phyloP scores from a whole-genome alignment of 2,888 invertebrate genomes.

The Campaea margaritaria region DNA sequence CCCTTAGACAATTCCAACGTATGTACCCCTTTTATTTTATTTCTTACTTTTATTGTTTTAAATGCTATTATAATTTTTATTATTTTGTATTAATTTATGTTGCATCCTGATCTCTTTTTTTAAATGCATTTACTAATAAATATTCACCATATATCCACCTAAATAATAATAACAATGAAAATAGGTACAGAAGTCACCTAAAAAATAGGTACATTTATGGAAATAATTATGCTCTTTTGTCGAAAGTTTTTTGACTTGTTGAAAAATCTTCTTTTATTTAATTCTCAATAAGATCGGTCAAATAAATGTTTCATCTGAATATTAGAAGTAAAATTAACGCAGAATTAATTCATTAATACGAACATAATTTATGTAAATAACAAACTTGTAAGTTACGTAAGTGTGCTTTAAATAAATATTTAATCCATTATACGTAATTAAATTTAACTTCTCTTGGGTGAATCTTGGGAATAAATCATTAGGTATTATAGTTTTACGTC shows the following conservation, averaged over 20 bases:
- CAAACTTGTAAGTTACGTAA: conserved; percentile 19
- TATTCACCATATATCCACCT: too few relatives aligned
- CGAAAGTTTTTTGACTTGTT: too few relatives aligned
- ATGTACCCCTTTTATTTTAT: conserved; percentile 75
- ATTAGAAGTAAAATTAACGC: conserved; percentile 8
- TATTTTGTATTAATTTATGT: conserved; percentile 45
- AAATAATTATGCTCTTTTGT: too few relatives aligned
- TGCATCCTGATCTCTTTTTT: conserved; percentile 39
- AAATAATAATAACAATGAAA: too few relatives aligned
- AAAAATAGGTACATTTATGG: too few relatives aligned
- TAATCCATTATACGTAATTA: conserved; percentile 21
- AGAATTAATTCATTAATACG: conserved; percentile 18
- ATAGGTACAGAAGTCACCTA: too few relatives aligned
- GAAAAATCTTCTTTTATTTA: too few relatives aligned
- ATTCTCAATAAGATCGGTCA: conserved; percentile 2
- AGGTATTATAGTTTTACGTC: not conserved
- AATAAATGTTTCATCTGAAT: conserved; percentile 4
- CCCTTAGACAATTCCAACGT: conserved; percentile 82
- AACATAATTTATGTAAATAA: conserved; percentile 31
- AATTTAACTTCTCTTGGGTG: conserved; percentile 12
- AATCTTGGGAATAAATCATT: conserved; percentile 10
- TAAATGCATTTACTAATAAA: too few relatives aligned
- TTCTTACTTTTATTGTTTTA: conserved; percentile 48
- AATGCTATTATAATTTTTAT: conserved; percentile 47
- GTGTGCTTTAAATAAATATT: conserved; percentile 34